Conservation (phyloP, 1,140 invertebrate species). For the Battus philenor region DNA sequence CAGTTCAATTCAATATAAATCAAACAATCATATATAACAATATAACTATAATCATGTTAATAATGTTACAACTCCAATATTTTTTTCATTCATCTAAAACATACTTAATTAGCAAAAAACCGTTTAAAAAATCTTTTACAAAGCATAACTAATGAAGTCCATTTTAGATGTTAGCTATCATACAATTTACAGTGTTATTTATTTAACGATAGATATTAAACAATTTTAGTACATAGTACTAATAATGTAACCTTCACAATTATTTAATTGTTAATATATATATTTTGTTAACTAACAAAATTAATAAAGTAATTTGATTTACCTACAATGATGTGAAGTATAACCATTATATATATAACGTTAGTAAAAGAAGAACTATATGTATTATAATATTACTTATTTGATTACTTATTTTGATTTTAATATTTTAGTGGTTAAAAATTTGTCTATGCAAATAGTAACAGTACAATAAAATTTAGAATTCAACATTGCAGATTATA, state of each 20-base stretch:
- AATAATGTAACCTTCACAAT: conserved; percentile 35
- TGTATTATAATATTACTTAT: too few relatives aligned
- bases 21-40: conserved; percentile 59
- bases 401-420: too few relatives aligned
- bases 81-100: conserved; percentile 35
- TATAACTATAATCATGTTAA: conserved; percentile 45
- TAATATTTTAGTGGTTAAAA: too few relatives aligned
- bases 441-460: too few relatives aligned
- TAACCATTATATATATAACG: neutral
- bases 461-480: too few relatives aligned
- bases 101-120: conserved; percentile 7
- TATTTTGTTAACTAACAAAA: conserved; percentile 10
- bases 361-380: too few relatives aligned
- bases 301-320: neutral
- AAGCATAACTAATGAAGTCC: conserved; percentile 2
- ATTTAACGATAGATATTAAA: conserved; percentile 24
- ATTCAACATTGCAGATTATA: too few relatives aligned
- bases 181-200: conserved; percentile 15
- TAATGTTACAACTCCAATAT: conserved; percentile 44
- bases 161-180: conserved; percentile 15
- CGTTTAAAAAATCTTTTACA: neutral
- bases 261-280: neutral
- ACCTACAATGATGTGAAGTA: neutral
- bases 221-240: conserved; percentile 57
- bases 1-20: conserved; percentile 74